Evolutionary conservation across 2,797 vertebrate genomes (phyloP).

Genomic region (Saxicola maurus): DNA sequence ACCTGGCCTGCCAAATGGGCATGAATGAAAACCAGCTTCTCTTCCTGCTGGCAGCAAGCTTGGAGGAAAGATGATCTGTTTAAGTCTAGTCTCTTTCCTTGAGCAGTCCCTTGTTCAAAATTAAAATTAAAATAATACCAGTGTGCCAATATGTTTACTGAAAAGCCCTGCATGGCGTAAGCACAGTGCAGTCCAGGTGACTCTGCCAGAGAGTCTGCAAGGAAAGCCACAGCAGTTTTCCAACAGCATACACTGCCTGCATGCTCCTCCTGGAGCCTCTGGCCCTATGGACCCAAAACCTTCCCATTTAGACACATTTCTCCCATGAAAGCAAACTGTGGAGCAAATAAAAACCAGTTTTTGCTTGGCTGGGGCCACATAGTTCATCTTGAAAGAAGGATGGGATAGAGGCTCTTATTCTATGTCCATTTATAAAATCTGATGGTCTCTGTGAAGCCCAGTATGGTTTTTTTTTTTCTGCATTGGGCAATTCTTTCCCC

Average conservation of each 20-base stretch:
- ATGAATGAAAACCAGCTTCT: conserved; percentile 27
- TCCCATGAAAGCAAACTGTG: not conserved
- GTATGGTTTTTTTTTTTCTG: not conserved
- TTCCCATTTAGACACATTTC: not conserved
- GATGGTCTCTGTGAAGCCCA: not conserved
- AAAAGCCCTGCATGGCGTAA: not conserved
- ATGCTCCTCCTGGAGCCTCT: not conserved
- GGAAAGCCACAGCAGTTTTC: not conserved
- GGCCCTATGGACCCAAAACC: not conserved
- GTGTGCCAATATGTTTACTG: conserved; percentile 8
- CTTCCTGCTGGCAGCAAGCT: conserved; percentile 15
- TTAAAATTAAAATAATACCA: conserved; percentile 18
- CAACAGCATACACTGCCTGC: not conserved
- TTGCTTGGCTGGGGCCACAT: not conserved
- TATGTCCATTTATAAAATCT: not conserved
- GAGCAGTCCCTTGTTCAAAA: conserved; percentile 24
- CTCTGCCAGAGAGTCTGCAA: not conserved
- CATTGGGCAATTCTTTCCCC: not conserved
- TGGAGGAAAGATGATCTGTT: conserved; percentile 53
- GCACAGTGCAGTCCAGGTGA: not conserved
- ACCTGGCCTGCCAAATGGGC: conserved; percentile 32
- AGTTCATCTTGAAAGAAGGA: not conserved
- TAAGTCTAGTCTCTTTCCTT: conserved; percentile 52
- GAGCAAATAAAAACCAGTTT: not conserved
- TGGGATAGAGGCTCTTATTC: not conserved